Evolutionary conservation across 2,113 vertebrate species (phyloP).

Genomic region (Cyprinodon brontotheroides): DNA sequence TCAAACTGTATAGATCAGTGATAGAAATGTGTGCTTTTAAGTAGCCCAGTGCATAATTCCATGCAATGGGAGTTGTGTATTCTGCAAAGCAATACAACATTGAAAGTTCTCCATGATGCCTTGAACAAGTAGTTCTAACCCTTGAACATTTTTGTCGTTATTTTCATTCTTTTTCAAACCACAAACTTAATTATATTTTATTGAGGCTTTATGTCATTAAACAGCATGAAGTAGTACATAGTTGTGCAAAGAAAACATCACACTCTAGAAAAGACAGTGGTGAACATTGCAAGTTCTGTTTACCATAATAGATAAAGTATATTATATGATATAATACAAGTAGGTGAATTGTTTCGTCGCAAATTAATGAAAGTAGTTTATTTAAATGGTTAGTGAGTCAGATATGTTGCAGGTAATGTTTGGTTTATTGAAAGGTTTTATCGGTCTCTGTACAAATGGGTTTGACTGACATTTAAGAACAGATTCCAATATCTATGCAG

Average conservation of each 20-base stretch:
- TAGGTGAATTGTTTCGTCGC: too few relatives aligned
- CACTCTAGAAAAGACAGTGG: too few relatives aligned
- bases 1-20: conserved; percentile 52
- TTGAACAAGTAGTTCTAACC: not conserved
- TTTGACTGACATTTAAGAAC: too few relatives aligned
- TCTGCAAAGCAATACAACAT: conserved; percentile 6
- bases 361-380: too few relatives aligned
- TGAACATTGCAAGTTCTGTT: too few relatives aligned
- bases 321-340: too few relatives aligned
- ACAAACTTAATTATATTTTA: not conserved
- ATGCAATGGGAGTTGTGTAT: conserved; percentile 25
- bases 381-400: too few relatives aligned
- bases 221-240: not conserved
- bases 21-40: conserved; percentile 48
- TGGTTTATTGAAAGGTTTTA: too few relatives aligned
- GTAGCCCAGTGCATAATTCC: conserved; percentile 36
- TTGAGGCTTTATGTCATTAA: not conserved
- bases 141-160: not conserved
- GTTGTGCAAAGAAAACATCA: not conserved
- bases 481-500: too few relatives aligned
- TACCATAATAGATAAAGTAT: too few relatives aligned
- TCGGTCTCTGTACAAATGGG: too few relatives aligned
- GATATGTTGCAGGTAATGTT: too few relatives aligned
- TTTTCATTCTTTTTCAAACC: not conserved
- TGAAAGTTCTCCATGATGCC: not conserved